Conservation (phyloP, 2,113 vertebrate genomes). For the Tetrao urogallus region DNA sequence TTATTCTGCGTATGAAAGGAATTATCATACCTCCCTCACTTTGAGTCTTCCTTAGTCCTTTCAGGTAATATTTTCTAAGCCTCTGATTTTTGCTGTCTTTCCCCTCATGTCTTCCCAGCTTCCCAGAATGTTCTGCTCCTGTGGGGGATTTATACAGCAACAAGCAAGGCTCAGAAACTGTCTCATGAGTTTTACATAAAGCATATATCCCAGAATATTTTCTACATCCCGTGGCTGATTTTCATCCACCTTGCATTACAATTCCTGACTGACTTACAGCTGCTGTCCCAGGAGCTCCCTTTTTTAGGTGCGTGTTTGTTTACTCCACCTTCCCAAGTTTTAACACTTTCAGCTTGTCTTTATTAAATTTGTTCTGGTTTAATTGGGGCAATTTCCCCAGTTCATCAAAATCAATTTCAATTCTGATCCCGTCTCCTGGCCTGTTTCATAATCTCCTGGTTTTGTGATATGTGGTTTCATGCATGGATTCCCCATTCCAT, state of each 20-base stretch:
- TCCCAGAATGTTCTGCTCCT: background rate
- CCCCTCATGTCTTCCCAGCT: background rate
- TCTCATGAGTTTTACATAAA: background rate
- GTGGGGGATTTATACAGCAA: background rate
- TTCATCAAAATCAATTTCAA: constrained; percentile 22
- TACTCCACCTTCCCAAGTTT: background rate
- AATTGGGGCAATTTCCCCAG: constrained; percentile 21
- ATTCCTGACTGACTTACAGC: background rate
- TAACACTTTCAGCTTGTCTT: background rate
- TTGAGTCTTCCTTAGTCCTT: background rate
- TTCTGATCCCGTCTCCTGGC: constrained; percentile 14
- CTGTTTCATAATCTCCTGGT: background rate
- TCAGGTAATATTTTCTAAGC: background rate
- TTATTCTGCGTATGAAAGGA: background rate
- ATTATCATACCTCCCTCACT: background rate
- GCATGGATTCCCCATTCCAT: constrained; percentile 44
- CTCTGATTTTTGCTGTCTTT: constrained; percentile 2
- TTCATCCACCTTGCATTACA: background rate
- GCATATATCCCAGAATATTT: background rate
- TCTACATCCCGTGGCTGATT: background rate
- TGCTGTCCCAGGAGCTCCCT: background rate
- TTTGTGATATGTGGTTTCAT: constrained; percentile 17
- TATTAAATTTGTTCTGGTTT: constrained; percentile 25
- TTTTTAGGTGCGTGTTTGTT: background rate
- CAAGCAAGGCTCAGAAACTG: background rate